Percentiles rank a stretch among this genome's conserved stretches.
Evolutionary conservation across 2,113 vertebrate species (phyloP).

Genomic region (Oryctolagus cuniculus): mOryCun1.1 NC_091434.1:59647001-59647500

Average conservation of each 20-base stretch:
- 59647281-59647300: conserved; percentile 52
- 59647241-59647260: conserved; percentile 37
- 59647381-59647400: conserved; percentile 68
- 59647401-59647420: conserved; percentile 64
- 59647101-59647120: conserved; percentile 56
- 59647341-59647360: conserved; percentile 47
- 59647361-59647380: conserved; percentile 68
- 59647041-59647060: conserved; percentile 60
- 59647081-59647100: conserved; percentile 26
- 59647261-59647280: conserved; percentile 69
- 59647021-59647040: conserved; percentile 35
- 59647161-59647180: conserved; percentile 45
- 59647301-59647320: conserved; percentile 35
- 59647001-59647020: conserved; percentile 40
- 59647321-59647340: conserved; percentile 71
- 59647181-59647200: conserved; percentile 23
- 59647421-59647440: conserved; percentile 53
- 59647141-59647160: not conserved
- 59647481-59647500: conserved; percentile 12
- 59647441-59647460: conserved; percentile 60
- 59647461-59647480: not conserved
- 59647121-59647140: conserved; percentile 30
- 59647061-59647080: not conserved
- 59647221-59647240: conserved; percentile 16
- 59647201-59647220: conserved; percentile 52